Evolutionary conservation across 2,113 vertebrate genomes (phyloP), one percentile per base, ranked within the genome.

Genomic region (Neofelis nebulosa): DNA sequence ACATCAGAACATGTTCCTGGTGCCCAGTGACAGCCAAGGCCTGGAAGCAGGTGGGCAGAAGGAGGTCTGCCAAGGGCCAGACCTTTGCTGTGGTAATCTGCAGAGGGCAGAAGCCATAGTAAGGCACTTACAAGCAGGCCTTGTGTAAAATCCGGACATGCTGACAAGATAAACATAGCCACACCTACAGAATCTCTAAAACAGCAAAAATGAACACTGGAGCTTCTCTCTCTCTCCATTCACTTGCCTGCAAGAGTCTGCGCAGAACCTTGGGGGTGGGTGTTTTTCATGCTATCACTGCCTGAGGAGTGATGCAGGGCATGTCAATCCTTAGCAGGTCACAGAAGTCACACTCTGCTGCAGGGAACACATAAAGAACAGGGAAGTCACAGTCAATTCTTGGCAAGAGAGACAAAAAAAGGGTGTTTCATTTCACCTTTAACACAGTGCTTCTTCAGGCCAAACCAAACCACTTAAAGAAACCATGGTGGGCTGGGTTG

Each of bases 201-300:
- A 83, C 33, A n/a, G 52, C 3, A 41, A 45, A 79, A 87, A 48
- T 2, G 66, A 92, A 73, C 23, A 29, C 48, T 27, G 5, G 36
- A 11, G 36, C 11, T 7, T 84, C 87, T 65, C 7, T 4, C 3
- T 55, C 3, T 55, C 76, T 41, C n/a, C 7, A 18, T 15, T 76
- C 68, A 89, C 93, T 83, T 92, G 91, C 81, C 96, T 93, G 76
- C 12, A 14, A 69, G 29, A 33, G 74, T 81, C 86, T 92, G 38
- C 1, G n/a, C 7, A 38, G 80, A 82, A 21, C 80, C 36, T 13
- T 79, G 73, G 33, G 65, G 41, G 7, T 68, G 50, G 63, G 68
- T 6, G 50, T 23, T 95, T 80, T 45, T 86, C 79, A 91, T 87
- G 55, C 33, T 91, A 16, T 55, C 52, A 16, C 33, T 2, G 27